phyloP scores from a whole-genome alignment of 2,888 invertebrate genomes.

The Lasioglossum zephyrum region DNA sequence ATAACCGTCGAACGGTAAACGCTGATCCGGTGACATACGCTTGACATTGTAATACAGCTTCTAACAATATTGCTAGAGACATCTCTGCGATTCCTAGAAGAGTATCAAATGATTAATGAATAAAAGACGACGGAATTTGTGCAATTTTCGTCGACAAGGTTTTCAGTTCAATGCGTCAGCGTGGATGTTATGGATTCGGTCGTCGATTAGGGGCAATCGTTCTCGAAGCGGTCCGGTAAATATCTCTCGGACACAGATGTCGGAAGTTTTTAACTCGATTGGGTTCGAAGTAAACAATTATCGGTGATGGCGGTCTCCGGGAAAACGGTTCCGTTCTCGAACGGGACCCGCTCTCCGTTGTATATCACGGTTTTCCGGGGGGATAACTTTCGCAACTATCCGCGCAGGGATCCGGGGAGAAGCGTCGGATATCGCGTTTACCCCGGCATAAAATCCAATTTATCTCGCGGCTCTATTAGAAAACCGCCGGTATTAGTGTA shows the following conservation, averaged over 20 bases:
- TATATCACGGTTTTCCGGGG: background rate
- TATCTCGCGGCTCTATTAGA: conserved; percentile 45
- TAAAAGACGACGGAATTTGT: background rate
- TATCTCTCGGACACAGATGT: background rate
- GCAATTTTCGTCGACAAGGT: background rate
- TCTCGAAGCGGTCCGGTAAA: background rate
- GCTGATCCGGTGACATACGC: background rate
- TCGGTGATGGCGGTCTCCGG: background rate
- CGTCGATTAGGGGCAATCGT: background rate
- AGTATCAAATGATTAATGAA: background rate
- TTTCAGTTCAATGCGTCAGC: background rate
- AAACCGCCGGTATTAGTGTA: conserved; percentile 51
- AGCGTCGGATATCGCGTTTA: conserved; percentile 49
- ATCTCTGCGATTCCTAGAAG: background rate
- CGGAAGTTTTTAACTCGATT: conserved; percentile 30
- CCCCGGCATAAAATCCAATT: conserved; percentile 47
- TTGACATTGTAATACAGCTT: background rate
- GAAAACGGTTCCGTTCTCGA: conserved; percentile 6
- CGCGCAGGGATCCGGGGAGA: conserved; percentile 8
- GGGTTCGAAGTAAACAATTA: conserved; percentile 12
- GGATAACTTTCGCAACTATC: background rate
- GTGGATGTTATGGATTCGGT: background rate
- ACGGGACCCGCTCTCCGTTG: background rate
- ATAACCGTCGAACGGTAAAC: background rate
- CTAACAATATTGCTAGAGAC: background rate